Conservation (phyloP, 2,797 vertebrate species). For the Alexandromys oeconomus region DNA sequence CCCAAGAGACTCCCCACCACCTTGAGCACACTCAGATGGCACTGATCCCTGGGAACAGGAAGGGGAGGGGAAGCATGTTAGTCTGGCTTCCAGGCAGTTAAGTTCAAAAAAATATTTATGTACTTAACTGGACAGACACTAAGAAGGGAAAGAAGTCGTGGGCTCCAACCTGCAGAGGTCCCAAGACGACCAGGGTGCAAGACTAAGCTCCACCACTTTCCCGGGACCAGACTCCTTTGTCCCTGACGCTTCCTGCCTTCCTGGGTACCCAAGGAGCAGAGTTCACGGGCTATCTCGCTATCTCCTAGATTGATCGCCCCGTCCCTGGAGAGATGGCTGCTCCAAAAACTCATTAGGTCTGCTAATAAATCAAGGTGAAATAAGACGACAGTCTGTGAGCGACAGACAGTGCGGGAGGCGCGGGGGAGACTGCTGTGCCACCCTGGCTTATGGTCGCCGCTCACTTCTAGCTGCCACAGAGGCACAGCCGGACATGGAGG, state of each 20-base stretch:
- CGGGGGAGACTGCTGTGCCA: not conserved
- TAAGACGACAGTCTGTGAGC: conserved; percentile 75
- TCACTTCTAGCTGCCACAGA: not conserved
- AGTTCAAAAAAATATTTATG: not conserved
- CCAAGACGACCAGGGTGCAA: fast-evolving
- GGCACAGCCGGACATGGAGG: fast-evolving
- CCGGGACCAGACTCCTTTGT: not conserved
- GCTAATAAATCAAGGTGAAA: conserved; percentile 84
- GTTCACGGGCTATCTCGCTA: conserved; percentile 76
- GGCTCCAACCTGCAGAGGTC: not conserved
- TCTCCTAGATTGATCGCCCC: conserved; percentile 79
- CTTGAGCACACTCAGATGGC: not conserved
- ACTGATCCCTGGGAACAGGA: not conserved
- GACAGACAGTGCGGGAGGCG: conserved; percentile 65
- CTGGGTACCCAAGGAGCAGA: not conserved
- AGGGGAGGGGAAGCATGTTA: not conserved
- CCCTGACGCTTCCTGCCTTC: not conserved
- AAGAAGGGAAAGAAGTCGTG: fast-evolving
- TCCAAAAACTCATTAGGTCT: conserved; percentile 82
- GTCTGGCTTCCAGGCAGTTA: not conserved
- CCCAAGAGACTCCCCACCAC: too few relatives aligned
- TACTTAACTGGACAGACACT: not conserved
- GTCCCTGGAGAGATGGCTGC: conserved; percentile 74
- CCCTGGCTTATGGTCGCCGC: not conserved
- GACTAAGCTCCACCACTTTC: not conserved